Evolutionary conservation across 2,888 invertebrate species (phyloP).

Genomic region (Disparrhopalites patrizii): DNA sequence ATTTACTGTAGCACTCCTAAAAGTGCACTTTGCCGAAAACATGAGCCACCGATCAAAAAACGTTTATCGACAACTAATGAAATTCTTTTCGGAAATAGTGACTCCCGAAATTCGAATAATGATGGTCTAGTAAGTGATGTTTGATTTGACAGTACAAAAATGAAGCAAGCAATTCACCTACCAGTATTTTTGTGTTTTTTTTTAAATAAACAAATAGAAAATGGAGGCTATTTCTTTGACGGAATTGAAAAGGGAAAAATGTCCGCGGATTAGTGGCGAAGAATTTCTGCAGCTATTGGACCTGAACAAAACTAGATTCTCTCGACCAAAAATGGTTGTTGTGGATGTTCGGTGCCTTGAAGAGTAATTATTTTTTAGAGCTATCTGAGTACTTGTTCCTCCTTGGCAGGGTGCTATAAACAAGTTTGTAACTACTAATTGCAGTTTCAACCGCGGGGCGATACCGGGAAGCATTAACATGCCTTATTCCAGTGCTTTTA

Average conservation of each 20-base stretch:
- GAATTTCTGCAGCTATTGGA: conserved; percentile 74
- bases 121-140: conserved; percentile 5
- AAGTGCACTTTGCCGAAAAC: conserved; percentile 79
- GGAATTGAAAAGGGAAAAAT: conserved; percentile 68
- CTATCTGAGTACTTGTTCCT: neutral
- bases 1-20: conserved; percentile 81
- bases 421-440: conserved; percentile 14
- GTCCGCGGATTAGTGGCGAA: conserved; percentile 77
- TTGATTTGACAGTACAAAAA: conserved; percentile 7
- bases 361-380: conserved; percentile 59
- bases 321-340: conserved; percentile 57
- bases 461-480: conserved; percentile 81
- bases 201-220: conserved; percentile 65
- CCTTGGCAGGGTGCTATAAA: neutral
- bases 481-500: conserved; percentile 74
- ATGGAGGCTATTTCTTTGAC: conserved; percentile 65
- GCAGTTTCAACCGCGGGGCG: conserved; percentile 71
- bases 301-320: conserved; percentile 50
- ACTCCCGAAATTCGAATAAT: neutral
- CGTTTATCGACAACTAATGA: neutral
- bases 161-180: neutral
- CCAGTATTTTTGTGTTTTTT: conserved; percentile 7
- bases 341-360: conserved; percentile 67
- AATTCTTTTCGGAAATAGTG: too few species aligned
- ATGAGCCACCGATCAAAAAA: conserved; percentile 56